Base-by-base conservation (phyloP, 1,140 invertebrate genomes). In the Atopsyche davidsoni region DNA sequence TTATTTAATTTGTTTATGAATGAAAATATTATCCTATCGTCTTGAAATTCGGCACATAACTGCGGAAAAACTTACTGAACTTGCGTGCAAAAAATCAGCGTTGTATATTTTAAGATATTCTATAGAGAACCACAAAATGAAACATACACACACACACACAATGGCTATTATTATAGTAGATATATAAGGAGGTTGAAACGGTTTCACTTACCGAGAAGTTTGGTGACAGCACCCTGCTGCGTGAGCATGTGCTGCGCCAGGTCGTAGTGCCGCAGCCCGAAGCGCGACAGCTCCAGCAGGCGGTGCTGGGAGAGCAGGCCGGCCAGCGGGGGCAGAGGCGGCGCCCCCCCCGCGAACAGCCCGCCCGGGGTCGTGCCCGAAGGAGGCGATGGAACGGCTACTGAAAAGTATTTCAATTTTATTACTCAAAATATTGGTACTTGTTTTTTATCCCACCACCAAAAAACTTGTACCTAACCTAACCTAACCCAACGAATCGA, bases 151-250 rank as follows among this genome's bases (percentile, higher is more conserved):
- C n/a, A n/a, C n/a, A n/a, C n/a, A n/a, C n/a, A n/a, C n/a, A n/a
- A n/a, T n/a, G n/a, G n/a, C n/a, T n/a, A n/a, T n/a, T n/a, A n/a
- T n/a, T n/a, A n/a, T n/a, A n/a, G n/a, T n/a, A n/a, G n/a, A n/a
- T n/a, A n/a, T n/a, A 18, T 18, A 19, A 18, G 9, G 14, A 17
- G 13, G 7, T 41, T 19, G 19, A 9, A 24, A 7, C 6, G n/a
- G 14, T 18, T 4, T 24, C 3, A 75, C 82, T 85, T 74, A 87
- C 87, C 86, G 55, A 91, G 69, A 60, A 95, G 79, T 75, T 94
- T 93, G 56, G 86, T 89, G 55, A 94, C 90, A 63, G 90, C 90
- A 52, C 89, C 89, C 72, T 94, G 89, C 61, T 91, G 89, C 4
- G 88, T 85, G 13, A 91, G 78, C 66, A 93, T 83, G 63, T 92